Evolutionary conservation across 1,140 invertebrate species (phyloP).

Genomic region (Drosophila mojavensis): DNA sequence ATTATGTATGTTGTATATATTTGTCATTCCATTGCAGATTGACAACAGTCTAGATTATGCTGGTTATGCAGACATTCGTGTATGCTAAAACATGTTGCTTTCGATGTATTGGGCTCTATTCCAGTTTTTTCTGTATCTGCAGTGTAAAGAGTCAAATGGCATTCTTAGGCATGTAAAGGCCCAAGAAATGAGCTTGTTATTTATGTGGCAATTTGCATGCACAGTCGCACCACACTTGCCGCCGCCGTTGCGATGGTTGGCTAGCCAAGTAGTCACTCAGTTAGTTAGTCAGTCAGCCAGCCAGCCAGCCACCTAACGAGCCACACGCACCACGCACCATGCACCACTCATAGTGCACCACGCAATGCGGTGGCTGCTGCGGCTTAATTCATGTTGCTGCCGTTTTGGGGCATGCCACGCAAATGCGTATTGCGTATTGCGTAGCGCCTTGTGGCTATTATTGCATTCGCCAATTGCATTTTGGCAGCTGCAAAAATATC

Average conservation of each 20-base stretch:
- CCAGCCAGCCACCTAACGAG: not conserved
- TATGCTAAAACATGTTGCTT: no score
- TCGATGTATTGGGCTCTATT: no score
- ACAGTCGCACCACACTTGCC: slow-evolving; percentile 21
- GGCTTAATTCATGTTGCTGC: slow-evolving; percentile 2
- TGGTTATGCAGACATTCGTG: no score
- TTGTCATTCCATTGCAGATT: no score
- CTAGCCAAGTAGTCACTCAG: not conserved
- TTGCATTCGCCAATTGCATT: slow-evolving; percentile 1
- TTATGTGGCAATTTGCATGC: slow-evolving; percentile 43
- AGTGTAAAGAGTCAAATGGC: not conserved
- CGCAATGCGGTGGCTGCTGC: not conserved
- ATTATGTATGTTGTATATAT: no score
- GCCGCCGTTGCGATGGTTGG: slow-evolving; percentile 2
- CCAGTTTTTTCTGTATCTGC: not conserved
- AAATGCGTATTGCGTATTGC: slow-evolving; percentile 15
- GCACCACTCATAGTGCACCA: not conserved
- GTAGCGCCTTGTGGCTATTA: slow-evolving; percentile 4
- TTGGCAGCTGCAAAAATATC: slow-evolving; percentile 7
- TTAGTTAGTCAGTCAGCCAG: not conserved
- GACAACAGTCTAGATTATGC: no score
- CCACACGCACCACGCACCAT: not conserved
- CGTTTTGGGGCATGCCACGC: slow-evolving; percentile 4
- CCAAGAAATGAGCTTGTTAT: slow-evolving; percentile 6
- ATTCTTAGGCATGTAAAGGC: not conserved